Base-by-base conservation (phyloP, 2,113 vertebrate genomes). In the Amphiprion ocellaris region DNA sequence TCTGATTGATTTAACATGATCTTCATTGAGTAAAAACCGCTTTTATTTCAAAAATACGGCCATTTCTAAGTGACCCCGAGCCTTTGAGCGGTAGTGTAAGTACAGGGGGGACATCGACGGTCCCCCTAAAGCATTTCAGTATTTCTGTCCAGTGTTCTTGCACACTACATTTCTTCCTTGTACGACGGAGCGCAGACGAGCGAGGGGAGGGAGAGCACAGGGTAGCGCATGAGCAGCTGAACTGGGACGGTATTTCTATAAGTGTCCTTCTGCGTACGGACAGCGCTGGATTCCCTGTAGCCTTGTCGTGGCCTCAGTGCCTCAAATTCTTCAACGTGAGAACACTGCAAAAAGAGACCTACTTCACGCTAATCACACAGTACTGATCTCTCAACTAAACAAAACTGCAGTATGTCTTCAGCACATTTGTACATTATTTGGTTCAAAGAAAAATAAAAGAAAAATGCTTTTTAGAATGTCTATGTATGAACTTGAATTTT, bases 401-500 rank as follows among this genome's bases (percentile, higher is more conserved):
- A 28, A 21, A 92, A 86, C 88, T 92, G 87, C 91, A 94, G 92
- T 92, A 90, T 79, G 89, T 93, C 92, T 90, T 87, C 83, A 93
- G 91, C 92, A 93, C 90, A 93, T 86, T 86, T 89, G 87, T 93
- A 91, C 83, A 90, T 90, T 90, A 79, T 89, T 91, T 86, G 85
- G 82, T 89, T 89, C 64, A 63, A 88, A 87, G 73, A 49, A 49
- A 47, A 47, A 21, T 21, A 21, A 21, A 50, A n/a, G n/a, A 52
- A 77, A 84, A 79, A 90, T 76, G 62, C 65, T 86, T 92, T 89
- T 89, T 85, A 87, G 89, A 94, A 95, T 94, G 90, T 92, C 84
- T 91, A 92, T 91, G 87, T 93, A 89, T 91, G 88, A 95, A 95
- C 94, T 95, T 95, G 93, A 95, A 95, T 95, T 95, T 93, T 94